Evolutionary conservation across 2,888 invertebrate genomes (phyloP), one percentile per base, ranked within the genome.

Genomic region (Eristalis tenax): DNA sequence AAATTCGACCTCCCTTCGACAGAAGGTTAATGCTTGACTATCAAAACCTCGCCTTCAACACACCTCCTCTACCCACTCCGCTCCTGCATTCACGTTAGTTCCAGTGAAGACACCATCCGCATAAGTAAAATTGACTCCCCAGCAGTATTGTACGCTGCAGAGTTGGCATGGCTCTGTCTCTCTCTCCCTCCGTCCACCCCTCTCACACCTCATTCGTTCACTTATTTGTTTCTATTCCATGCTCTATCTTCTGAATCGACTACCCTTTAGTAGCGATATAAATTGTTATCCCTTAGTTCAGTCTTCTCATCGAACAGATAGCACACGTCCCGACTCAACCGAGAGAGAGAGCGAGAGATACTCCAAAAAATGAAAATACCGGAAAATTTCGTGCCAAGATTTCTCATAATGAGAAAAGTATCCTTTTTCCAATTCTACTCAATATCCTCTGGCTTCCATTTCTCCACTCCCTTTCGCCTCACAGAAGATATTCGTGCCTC

Each of bases 381-480:
- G 84, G 81, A 81, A 84, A 81, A 88, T 74, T 80, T 70, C 80
- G 80, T 88, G 88, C 88, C 88, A 88, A 88, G 80, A 81, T 84
- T 88, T 84, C 70, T 81, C 74, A 81, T 84, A 88, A 84, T 84
- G 88, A 88, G 77, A 84, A 88, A 84, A 84, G 77, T 84, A 84
- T 80, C 79, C 65, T 38, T 87, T 71, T 79, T 73, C 73, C 83
- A 63, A 79, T 68, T 64, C 65, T 59, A 23, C 40, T 50, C 18
- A 59, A 22, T 15, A 28, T 57, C 32, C 40, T 50, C 15, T 26
- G 3, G 43, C 35, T 22, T 32, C 10, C n/a, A 22, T n/a, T 15
- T 13, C 32, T 18, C 22, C 32, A 38, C 11, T 15, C 10, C 13
- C 22, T 6, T n/a, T 32, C 32, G 5, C n/a, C 10, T 8, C 57